Evolutionary conservation across 2,888 invertebrate species (phyloP).

Genomic region (Ennomos fuscantarius): DNA sequence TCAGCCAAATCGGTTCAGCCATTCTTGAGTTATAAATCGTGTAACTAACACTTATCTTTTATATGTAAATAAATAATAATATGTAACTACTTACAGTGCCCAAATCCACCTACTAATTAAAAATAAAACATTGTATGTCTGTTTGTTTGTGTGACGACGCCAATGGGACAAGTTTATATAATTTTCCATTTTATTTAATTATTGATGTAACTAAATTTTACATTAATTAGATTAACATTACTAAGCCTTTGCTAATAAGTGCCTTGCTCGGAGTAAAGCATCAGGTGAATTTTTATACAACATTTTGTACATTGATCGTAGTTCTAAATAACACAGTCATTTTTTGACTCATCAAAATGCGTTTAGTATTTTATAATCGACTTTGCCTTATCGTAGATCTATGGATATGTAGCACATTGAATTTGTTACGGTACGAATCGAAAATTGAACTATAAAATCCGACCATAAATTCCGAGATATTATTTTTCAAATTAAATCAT

Average conservation of each 20-base stretch:
- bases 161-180: no score
- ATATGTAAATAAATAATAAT: no score
- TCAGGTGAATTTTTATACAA: constrained; percentile 2
- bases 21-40: no score
- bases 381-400: neutral
- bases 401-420: constrained; percentile 3
- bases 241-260: neutral
- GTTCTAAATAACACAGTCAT: neutral
- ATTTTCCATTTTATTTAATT: neutral
- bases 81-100: no score
- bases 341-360: neutral
- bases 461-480: no score
- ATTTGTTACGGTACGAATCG: neutral
- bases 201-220: constrained; percentile 1
- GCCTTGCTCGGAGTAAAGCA: constrained; percentile 14
- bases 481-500: neutral
- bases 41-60: no score
- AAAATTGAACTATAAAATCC: neutral
- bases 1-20: no score
- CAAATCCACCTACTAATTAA: no score
- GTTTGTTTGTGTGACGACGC: no score
- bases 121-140: no score
- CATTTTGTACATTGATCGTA: neutral
- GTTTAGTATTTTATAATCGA: no score
- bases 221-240: neutral